Evolutionary conservation across 1,140 invertebrate genomes (phyloP).

Genomic region (Bombus pascuorum): DNA sequence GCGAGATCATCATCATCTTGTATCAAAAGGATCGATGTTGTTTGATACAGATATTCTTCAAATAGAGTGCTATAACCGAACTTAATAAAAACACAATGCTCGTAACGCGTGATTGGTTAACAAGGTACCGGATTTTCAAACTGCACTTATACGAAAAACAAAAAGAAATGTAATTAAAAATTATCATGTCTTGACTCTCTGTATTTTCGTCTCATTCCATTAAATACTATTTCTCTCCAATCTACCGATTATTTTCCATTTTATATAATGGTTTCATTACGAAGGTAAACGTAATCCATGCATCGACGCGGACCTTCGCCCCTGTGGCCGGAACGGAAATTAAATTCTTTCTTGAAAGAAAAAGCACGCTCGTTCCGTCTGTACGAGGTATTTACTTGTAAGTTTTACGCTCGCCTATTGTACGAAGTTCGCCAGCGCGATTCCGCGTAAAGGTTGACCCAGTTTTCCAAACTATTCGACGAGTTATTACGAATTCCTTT

Average conservation of each 20-base stretch:
- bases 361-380: background rate
- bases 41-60: too few relatives aligned
- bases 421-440: slow-evolving; percentile 2
- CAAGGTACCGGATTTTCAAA: background rate
- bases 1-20: too few relatives aligned
- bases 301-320: background rate
- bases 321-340: background rate
- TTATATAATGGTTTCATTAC: background rate
- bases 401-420: slow-evolving; percentile 45
- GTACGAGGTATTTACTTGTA: slow-evolving; percentile 13
- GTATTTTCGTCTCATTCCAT: too few relatives aligned
- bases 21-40: too few relatives aligned
- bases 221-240: background rate
- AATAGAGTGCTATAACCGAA: background rate
- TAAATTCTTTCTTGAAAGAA: slow-evolving; percentile 20
- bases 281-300: background rate
- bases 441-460: slow-evolving; percentile 32
- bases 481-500: slow-evolving; percentile 47
- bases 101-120: background rate
- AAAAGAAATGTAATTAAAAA: background rate
- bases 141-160: background rate
- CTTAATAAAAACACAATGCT: background rate
- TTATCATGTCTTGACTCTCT: fast-evolving
- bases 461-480: slow-evolving; percentile 35
- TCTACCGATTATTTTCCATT: background rate